Base-by-base conservation (phyloP, 2,797 vertebrate genomes). In the Rhabdomys pumilio region DNA sequence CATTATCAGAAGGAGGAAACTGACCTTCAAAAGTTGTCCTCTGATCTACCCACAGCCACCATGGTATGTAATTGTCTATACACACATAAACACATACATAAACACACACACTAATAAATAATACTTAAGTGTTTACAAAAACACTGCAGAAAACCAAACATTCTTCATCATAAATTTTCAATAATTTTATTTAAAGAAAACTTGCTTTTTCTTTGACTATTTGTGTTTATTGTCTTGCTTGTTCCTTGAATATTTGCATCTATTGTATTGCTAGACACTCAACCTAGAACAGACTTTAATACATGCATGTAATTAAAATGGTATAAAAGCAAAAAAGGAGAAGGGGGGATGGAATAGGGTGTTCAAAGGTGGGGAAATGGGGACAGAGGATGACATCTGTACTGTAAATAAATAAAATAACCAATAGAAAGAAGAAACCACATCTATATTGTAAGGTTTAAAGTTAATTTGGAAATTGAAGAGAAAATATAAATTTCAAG, bases 101-200 rank as follows among this genome's bases (percentile, higher is more conserved):
- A 29, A 8, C 13, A 53, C 6, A 15, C 31, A 38, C 3, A 63
- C 9, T 38, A 83, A 44, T 44, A 59, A 81, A 59, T 63, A 84
- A 65, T 41, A 50, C 13, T 69, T n/a, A 69, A 69, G 24, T 50
- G 57, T 14, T 85, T 24, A 34, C 5, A 67, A 47, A 86, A 22
- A 34, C 19, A 87, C 34, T 44, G 53, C 20, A 93, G 65, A 67
- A 67, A 67, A 67, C 34, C 4, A 67, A 89, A n/a, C 53, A 63
- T 10, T 61, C 75, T 3, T 4, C 20, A 47, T 69, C 41, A n/a
- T 47, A 59, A 41, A n/a, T 12, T 6, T 13, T 57, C 61, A 57
- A 92, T 63, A 34, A 95, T n/a, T 29, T 53, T 80, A 67, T 47
- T 85, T 72, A 89, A 77, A 77, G 77, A 89, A 91, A 79, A 69